phyloP scores from a whole-genome alignment of 2,113 vertebrate species.

The Promerops cafer region DNA sequence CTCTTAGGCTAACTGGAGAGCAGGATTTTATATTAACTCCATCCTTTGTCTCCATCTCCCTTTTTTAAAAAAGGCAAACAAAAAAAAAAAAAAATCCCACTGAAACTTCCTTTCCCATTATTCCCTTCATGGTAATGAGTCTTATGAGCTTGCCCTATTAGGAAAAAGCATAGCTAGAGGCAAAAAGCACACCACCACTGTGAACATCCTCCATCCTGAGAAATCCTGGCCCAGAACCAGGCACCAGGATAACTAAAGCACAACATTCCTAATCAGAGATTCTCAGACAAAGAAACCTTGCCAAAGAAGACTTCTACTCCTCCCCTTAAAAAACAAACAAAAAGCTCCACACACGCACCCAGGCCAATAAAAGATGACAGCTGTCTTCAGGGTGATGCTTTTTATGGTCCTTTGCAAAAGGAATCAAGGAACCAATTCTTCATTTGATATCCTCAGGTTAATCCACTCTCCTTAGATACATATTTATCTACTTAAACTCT shows the following conservation, averaged over 20 bases:
- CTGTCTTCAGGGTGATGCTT: neutral
- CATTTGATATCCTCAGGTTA: neutral
- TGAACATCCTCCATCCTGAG: slow-evolving; percentile 8
- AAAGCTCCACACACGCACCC: neutral
- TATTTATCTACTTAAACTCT: neutral
- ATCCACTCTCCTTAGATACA: neutral
- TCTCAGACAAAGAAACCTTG: slow-evolving; percentile 3
- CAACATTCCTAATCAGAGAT: slow-evolving; percentile 28
- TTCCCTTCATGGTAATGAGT: slow-evolving; percentile 53
- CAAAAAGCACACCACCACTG: neutral
- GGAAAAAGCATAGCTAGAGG: slow-evolving; percentile 29
- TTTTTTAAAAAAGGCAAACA: neutral
- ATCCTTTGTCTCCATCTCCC: neutral
- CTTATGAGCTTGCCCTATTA: slow-evolving; percentile 50
- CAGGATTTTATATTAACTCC: slow-evolving; percentile 52
- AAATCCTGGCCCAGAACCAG: slow-evolving; percentile 23
- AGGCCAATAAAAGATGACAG: neutral
- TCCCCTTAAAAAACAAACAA: slow-evolving; percentile 11
- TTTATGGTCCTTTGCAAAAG: neutral
- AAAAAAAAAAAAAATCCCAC: neutral
- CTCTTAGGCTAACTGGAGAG: slow-evolving; percentile 48
- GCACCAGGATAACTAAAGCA: slow-evolving; percentile 23
- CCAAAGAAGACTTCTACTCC: neutral
- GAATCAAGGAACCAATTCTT: neutral
- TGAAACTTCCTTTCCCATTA: neutral